phyloP scores from a whole-genome alignment of 2,113 vertebrate species.

The Etheostoma cragini region DNA sequence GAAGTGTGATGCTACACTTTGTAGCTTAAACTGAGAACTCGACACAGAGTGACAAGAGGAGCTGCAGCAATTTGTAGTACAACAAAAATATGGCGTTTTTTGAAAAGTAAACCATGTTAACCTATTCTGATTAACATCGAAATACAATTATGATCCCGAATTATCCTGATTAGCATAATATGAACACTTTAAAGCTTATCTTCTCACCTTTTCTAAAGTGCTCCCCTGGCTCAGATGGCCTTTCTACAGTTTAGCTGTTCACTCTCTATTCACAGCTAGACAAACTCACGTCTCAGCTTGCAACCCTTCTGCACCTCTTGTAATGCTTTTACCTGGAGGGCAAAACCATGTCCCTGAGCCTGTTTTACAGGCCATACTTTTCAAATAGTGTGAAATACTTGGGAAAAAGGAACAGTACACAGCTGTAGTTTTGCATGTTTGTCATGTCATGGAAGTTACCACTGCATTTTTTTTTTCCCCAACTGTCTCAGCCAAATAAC shows the following conservation, averaged over 20 bases:
- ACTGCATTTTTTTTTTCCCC: background rate
- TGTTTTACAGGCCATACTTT: constrained; percentile 47
- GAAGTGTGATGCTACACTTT: no score
- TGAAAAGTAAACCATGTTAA: no score
- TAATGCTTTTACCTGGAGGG: constrained; percentile 8
- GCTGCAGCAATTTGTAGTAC: no score
- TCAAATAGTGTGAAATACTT: background rate
- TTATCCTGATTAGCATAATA: no score
- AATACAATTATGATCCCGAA: no score
- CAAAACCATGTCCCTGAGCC: constrained; percentile 35
- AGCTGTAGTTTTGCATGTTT: background rate
- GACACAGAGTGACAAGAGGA: no score
- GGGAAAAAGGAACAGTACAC: background rate
- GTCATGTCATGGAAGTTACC: background rate
- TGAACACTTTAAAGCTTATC: background rate
- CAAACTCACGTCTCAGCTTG: constrained; percentile 44
- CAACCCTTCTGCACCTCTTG: constrained; percentile 2
- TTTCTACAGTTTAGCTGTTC: background rate
- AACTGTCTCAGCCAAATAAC: background rate
- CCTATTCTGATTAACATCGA: no score
- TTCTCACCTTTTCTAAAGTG: background rate
- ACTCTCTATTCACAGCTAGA: constrained; percentile 35
- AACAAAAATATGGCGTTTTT: no score
- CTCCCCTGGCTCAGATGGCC: background rate
- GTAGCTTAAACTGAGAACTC: no score